A percentile compares a stretch with the other conserved stretches of the same genome.
Evolutionary conservation across 2,888 invertebrate genomes (phyloP).

Genomic region (Apodemia mormo): DNA sequence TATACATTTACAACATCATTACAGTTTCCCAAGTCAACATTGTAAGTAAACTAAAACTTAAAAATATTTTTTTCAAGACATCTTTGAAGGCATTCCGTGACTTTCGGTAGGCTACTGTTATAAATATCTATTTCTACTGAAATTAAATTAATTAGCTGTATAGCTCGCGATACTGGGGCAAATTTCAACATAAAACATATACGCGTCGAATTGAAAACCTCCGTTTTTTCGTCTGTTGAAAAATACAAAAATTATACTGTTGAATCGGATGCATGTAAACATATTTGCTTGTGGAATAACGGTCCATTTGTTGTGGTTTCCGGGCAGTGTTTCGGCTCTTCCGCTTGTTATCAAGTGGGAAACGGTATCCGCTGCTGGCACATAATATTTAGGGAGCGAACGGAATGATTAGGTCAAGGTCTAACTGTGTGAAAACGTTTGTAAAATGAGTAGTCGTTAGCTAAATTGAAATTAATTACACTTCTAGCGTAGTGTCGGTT

Average conservation of each 20-base stretch:
- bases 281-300: constrained; percentile 60
- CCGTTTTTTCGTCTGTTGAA: background rate
- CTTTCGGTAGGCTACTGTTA: too few relatives aligned
- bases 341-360: constrained; percentile 58
- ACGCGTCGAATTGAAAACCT: too few relatives aligned
- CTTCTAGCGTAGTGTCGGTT: constrained; percentile 23
- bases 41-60: too few relatives aligned
- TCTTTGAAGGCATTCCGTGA: too few relatives aligned
- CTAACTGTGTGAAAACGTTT: constrained; percentile 53
- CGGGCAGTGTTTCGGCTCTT: constrained; percentile 61
- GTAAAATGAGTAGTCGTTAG: constrained; percentile 44
- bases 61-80: too few relatives aligned
- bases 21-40: too few relatives aligned
- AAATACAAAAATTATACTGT: background rate
- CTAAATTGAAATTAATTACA: constrained; percentile 57
- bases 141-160: too few relatives aligned
- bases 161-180: too few relatives aligned
- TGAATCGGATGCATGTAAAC: constrained; percentile 10
- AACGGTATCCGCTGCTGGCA: constrained; percentile 47
- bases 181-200: too few relatives aligned
- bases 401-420: constrained; percentile 72
- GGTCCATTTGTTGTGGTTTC: constrained; percentile 68
- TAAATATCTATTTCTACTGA: too few relatives aligned
- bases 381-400: constrained; percentile 58
- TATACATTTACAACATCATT: too few relatives aligned